Percentiles rank a stretch among this genome's conserved stretches.
These are phyloP conservation scores for Lagopus leucura DNA, from an alignment of 2,113 vertebrate genomes.

Conservation along the genomic window DNA sequence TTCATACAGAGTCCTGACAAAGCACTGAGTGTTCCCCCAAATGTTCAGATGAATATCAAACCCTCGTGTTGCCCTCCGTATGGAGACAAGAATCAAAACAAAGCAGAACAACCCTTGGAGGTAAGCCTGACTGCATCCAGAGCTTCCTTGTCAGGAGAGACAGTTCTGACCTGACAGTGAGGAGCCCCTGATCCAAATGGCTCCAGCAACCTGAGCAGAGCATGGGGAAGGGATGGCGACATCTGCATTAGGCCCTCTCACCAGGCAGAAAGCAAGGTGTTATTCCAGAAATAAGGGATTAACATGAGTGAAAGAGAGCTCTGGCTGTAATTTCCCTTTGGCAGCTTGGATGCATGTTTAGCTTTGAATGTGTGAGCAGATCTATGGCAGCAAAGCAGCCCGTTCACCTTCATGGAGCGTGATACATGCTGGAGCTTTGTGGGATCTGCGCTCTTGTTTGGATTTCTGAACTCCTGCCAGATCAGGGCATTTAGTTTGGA, in stretches of 20 bases:
- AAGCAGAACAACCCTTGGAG: neutral
- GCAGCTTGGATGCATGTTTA: neutral
- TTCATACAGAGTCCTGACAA: slow-evolving; percentile 60
- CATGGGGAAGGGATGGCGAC: neutral
- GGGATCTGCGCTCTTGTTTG: slow-evolving; percentile 39
- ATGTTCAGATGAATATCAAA: slow-evolving; percentile 58
- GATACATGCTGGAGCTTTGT: neutral
- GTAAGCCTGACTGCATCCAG: slow-evolving; percentile 18
- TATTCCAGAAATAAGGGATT: slow-evolving; percentile 20
- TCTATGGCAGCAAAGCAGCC: neutral
- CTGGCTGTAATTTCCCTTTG: slow-evolving; percentile 51
- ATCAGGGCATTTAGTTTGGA: slow-evolving; percentile 63
- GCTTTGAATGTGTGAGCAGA: neutral
- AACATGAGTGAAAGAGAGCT: neutral
- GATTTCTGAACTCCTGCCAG: slow-evolving; percentile 45
- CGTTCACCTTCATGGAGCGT: neutral
- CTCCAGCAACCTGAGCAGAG: neutral
- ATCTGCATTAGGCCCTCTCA: neutral
- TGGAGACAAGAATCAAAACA: slow-evolving; percentile 31
- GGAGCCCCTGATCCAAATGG: neutral
- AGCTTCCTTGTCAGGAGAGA: neutral
- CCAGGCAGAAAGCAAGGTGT: neutral
- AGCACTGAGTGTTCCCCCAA: slow-evolving; percentile 51
- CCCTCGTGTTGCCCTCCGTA: neutral
- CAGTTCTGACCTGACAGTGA: neutral